Evolutionary conservation across 92 coral and sea anemone genomes (phyloP).

Genomic region (Parazoanthus swiftii): DNA sequence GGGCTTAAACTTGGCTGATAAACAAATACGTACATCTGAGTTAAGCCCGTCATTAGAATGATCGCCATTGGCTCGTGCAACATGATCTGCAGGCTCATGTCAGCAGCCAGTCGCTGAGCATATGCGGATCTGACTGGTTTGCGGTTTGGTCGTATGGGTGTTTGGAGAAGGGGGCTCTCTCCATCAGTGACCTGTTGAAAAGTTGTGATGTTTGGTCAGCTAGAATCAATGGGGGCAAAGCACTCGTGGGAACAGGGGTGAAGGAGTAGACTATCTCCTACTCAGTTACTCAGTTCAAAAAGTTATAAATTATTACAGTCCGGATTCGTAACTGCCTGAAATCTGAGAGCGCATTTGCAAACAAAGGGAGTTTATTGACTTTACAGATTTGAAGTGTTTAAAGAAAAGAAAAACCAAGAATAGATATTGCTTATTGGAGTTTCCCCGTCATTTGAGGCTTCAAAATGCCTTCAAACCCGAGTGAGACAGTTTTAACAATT

Average conservation of each 20-base stretch:
- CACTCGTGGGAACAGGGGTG: not conserved
- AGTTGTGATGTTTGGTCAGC: not conserved
- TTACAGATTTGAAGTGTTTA: too few species aligned
- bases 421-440: too few species aligned
- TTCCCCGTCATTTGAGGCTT: too few species aligned
- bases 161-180: not conserved
- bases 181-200: not conserved
- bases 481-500: too few species aligned
- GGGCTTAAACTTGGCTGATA: constrained; percentile 3
- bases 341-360: too few species aligned
- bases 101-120: constrained; percentile 21
- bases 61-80: constrained; percentile 1
- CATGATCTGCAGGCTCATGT: constrained; percentile 28
- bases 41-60: not conserved
- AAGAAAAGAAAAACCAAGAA: too few species aligned
- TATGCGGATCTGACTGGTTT: not conserved
- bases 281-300: too few species aligned
- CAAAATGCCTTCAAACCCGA: too few species aligned
- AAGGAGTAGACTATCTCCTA: not conserved
- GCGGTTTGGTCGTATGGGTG: not conserved
- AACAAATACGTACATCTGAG: constrained; percentile 7
- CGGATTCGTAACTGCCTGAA: too few species aligned
- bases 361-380: too few species aligned
- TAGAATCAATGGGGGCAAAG: too few species aligned
- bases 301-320: too few species aligned